Conservation (phyloP, 2,888 invertebrate species). For the Corythucha ciliata region DNA sequence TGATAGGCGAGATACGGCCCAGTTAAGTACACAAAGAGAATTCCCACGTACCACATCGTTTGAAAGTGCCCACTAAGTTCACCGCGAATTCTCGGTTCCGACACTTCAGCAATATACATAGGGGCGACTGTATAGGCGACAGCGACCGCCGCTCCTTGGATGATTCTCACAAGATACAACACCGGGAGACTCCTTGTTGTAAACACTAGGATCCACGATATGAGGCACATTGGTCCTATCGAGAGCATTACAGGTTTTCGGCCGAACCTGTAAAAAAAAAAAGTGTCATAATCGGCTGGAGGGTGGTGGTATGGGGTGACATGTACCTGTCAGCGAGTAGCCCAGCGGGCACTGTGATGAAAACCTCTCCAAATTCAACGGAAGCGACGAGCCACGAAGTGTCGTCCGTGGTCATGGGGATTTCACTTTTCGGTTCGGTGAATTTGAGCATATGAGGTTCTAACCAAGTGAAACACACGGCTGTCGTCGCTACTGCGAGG, state of each 20-base stretch:
- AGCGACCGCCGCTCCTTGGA: constrained; percentile 34
- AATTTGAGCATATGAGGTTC: constrained; percentile 30
- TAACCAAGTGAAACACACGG: constrained; percentile 32
- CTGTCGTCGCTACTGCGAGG: constrained; percentile 26
- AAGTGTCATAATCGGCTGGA: too few species aligned
- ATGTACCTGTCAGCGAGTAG: constrained; percentile 28
- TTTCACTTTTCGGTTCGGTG: constrained; percentile 22
- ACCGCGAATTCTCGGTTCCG: constrained; percentile 34
- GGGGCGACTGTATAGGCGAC: constrained; percentile 34
- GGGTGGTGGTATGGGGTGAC: too few species aligned
- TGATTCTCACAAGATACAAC: constrained; percentile 30
- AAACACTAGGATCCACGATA: constrained; percentile 33
- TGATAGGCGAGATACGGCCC: constrained; percentile 40
- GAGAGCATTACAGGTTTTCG: constrained; percentile 32
- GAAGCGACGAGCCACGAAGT: constrained; percentile 35
- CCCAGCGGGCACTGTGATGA: constrained; percentile 31
- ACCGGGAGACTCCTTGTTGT: constrained; percentile 28
- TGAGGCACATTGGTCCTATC: constrained; percentile 31
- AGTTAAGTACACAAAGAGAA: constrained; percentile 30
- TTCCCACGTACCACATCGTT: constrained; percentile 33
- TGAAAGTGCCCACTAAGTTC: constrained; percentile 34
- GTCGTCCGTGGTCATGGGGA: constrained; percentile 29
- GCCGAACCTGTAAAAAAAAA: constrained; percentile 27
- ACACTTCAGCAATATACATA: constrained; percentile 35
- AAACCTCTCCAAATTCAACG: constrained; percentile 33